These are phyloP conservation scores for Desoria tigrina DNA, from an alignment of 2,888 invertebrate species.

Conservation along the genomic window DNA sequence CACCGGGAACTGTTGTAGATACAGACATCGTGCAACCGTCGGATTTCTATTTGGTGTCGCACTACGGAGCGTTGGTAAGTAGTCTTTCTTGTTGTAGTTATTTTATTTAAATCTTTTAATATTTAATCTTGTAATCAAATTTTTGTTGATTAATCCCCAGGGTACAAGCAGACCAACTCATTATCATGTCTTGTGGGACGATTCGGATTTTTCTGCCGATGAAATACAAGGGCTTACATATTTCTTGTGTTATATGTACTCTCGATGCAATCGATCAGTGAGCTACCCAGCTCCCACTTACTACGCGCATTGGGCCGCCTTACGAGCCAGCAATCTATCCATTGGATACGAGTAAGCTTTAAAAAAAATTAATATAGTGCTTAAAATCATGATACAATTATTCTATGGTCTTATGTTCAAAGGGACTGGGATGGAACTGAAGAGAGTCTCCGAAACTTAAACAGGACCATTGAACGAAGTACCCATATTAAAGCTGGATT, in stretches of 20 bases:
- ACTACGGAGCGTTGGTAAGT: conserved; percentile 43
- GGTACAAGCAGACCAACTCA: conserved; percentile 76
- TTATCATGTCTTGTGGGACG: conserved; percentile 81
- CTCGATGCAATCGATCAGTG: conserved; percentile 70
- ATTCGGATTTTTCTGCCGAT: conserved; percentile 69
- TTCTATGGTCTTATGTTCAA: too few relatives aligned
- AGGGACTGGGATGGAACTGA: too few relatives aligned
- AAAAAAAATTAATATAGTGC: background rate
- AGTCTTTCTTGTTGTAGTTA: background rate
- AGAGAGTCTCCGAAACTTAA: too few relatives aligned
- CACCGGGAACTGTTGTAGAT: conserved; percentile 61
- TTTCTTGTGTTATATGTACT: conserved; percentile 81
- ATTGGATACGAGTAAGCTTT: conserved; percentile 1
- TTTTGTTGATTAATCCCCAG: conserved; percentile 58
- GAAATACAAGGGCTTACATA: conserved; percentile 77
- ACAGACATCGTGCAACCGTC: conserved; percentile 58
- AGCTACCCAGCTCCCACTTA: conserved; percentile 49
- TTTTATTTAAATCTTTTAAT: too few relatives aligned
- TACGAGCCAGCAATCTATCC: conserved; percentile 2
- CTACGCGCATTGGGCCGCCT: conserved; percentile 26
- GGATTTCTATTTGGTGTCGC: conserved; percentile 61
- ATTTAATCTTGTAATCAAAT: background rate
- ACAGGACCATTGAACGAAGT: too few relatives aligned
- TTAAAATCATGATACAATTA: too few relatives aligned
- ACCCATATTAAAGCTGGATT: too few relatives aligned